A percentile compares a stretch with the other conserved stretches of the same genome.
Evolutionary conservation across 1,140 invertebrate genomes (phyloP).

Genomic region (Globodera rostochiensis): DNA sequence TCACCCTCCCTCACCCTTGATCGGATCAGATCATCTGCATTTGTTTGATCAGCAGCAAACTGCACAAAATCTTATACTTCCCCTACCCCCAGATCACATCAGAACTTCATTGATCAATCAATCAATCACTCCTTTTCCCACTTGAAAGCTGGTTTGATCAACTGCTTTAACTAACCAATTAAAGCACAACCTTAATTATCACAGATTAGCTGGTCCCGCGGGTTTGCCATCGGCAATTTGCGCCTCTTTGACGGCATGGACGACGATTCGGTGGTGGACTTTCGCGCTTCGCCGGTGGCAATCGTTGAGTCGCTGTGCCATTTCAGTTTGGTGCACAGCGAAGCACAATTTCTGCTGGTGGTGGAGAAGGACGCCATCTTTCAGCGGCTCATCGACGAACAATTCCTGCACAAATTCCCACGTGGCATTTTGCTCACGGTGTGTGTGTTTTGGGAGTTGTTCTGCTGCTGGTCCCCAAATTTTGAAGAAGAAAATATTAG

Average conservation of each 20-base stretch:
- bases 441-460: constrained; percentile 39
- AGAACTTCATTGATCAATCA: too few relatives aligned
- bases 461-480: too few relatives aligned
- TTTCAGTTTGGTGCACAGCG: constrained; percentile 70
- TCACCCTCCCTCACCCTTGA: neutral
- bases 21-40: neutral
- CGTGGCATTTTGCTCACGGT: constrained; percentile 81
- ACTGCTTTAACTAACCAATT: too few relatives aligned
- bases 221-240: constrained; percentile 41
- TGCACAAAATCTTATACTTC: too few relatives aligned
- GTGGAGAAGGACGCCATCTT: constrained; percentile 92
- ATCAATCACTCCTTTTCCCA: neutral
- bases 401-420: constrained; percentile 67
- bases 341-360: constrained; percentile 78
- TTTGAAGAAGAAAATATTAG: constrained; percentile 66
- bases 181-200: constrained; percentile 31
- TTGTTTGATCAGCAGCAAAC: too few relatives aligned
- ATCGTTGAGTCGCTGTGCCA: constrained; percentile 34
- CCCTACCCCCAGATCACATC: too few relatives aligned
- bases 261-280: constrained; percentile 26
- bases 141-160: neutral
- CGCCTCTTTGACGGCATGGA: constrained; percentile 28
- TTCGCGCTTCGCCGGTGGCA: constrained; percentile 18
- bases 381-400: constrained; percentile 79
- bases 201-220: constrained; percentile 45